Percentiles rank a stretch among this genome's conserved stretches.
These are phyloP conservation scores for Notarius quadriscutis DNA, from an alignment of 2,113 vertebrate genomes.

Conservation along the genomic window DNA sequence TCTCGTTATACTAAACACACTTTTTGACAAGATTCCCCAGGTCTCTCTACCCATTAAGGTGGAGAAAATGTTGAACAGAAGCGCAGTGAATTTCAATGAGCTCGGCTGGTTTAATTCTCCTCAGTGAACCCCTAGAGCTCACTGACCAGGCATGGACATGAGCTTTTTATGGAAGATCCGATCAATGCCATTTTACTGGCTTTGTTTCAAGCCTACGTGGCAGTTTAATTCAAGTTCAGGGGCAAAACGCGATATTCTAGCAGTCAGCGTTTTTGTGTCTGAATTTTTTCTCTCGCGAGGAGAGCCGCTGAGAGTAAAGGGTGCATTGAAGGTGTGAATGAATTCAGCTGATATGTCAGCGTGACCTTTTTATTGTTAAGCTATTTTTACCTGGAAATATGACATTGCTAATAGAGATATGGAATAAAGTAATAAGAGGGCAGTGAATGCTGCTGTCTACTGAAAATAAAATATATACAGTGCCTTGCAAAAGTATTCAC, in stretches of 20 bases:
- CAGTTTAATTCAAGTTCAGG: neutral
- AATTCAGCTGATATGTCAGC: slow-evolving; percentile 3
- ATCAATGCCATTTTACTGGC: slow-evolving; percentile 20
- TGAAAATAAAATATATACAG: neutral
- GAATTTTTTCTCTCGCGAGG: neutral
- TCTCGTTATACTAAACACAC: slow-evolving; percentile 27
- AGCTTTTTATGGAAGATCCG: slow-evolving; percentile 17
- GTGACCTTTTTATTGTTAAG: slow-evolving; percentile 32
- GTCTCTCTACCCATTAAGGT: slow-evolving; percentile 30
- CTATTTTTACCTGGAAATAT: slow-evolving; percentile 24
- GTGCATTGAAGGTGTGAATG: slow-evolving; percentile 16
- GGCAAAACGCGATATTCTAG: neutral
- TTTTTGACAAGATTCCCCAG: slow-evolving; percentile 18
- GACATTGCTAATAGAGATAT: slow-evolving; percentile 26
- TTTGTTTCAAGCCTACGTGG: slow-evolving; percentile 8
- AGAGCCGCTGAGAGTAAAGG: neutral
- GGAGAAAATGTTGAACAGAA: slow-evolving; percentile 33
- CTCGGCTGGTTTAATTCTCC: slow-evolving; percentile 10
- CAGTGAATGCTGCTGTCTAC: neutral
- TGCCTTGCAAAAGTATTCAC: too few relatives aligned
- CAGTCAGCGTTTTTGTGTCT: neutral
- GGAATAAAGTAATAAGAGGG: neutral
- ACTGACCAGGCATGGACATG: slow-evolving; percentile 9
- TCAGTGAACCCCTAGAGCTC: slow-evolving; percentile 12
- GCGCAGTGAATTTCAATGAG: slow-evolving; percentile 31